Evolutionary conservation across 2,797 vertebrate species (phyloP).

Genomic region (Propithecus deckenii): DNA sequence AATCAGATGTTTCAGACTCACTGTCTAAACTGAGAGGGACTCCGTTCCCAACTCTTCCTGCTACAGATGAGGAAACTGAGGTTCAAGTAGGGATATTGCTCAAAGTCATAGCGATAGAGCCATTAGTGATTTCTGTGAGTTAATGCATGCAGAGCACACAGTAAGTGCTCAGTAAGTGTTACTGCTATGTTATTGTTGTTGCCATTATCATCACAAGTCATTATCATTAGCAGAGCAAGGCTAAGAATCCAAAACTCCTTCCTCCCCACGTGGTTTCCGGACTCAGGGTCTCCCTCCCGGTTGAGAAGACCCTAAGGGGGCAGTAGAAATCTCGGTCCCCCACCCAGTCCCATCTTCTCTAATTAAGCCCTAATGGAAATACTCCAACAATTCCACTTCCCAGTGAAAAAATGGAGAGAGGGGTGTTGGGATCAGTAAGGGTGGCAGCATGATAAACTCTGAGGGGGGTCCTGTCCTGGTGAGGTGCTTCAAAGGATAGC

Average conservation of each 20-base stretch:
- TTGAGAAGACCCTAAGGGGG: background rate
- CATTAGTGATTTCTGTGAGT: background rate
- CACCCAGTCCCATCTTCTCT: background rate
- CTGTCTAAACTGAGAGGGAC: background rate
- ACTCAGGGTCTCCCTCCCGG: background rate
- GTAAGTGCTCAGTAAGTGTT: background rate
- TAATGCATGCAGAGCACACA: background rate
- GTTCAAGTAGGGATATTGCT: background rate
- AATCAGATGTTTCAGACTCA: background rate
- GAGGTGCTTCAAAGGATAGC: background rate
- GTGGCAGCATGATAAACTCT: background rate
- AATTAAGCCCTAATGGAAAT: background rate
- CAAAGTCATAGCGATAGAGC: too few relatives aligned
- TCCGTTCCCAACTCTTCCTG: background rate
- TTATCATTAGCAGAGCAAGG: background rate
- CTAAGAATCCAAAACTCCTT: background rate
- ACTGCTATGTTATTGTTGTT: background rate
- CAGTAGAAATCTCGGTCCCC: background rate
- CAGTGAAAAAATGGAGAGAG: background rate
- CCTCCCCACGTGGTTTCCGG: background rate
- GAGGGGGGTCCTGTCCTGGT: background rate
- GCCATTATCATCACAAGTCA: background rate
- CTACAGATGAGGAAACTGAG: background rate
- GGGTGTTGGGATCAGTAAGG: background rate
- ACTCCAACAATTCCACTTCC: background rate